Percentiles rank a stretch among this genome's conserved stretches.
These are phyloP conservation scores for Corydoras maculifer DNA, from an alignment of 2,113 vertebrate genomes.

Conservation along the genomic window DNA sequence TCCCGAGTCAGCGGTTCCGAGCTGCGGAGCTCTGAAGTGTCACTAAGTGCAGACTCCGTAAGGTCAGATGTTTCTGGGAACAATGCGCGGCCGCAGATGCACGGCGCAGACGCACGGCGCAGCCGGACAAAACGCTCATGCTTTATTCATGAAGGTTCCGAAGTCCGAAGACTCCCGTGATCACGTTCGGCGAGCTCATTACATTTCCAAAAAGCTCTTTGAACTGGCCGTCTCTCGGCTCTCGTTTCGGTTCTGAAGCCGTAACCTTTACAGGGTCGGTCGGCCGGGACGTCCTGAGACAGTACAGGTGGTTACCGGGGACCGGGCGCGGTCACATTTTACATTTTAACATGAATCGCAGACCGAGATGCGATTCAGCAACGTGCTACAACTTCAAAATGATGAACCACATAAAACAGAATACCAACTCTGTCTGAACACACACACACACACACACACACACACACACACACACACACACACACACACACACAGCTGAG, in stretches of 20 bases:
- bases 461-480: too few species aligned
- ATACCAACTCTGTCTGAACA: too few species aligned
- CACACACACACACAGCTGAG: too few species aligned
- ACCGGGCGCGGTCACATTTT: too few species aligned
- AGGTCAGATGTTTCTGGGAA: slow-evolving; percentile 17
- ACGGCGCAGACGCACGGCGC: slow-evolving; percentile 10
- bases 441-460: too few species aligned
- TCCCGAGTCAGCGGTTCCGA: too few species aligned
- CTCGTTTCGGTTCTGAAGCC: slow-evolving; percentile 37
- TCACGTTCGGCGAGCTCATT: slow-evolving; percentile 41
- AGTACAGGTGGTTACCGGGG: neutral
- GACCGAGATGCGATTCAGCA: neutral
- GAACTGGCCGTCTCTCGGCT: slow-evolving; percentile 28
- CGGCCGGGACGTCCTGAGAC: slow-evolving; percentile 7
- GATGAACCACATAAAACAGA: too few species aligned
- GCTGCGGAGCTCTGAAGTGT: neutral
- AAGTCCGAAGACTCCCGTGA: slow-evolving; percentile 41
- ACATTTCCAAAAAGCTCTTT: slow-evolving; percentile 44
- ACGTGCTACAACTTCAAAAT: too few species aligned
- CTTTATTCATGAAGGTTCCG: slow-evolving; percentile 39
- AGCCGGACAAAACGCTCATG: slow-evolving; percentile 32
- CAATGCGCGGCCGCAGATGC: slow-evolving; percentile 14
- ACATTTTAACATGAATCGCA: neutral
- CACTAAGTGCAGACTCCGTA: slow-evolving; percentile 8
- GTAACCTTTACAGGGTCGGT: slow-evolving; percentile 39